Percentiles rank a stretch among this genome's conserved stretches.
phyloP scores from a whole-genome alignment of 2,113 vertebrate genomes.

The Castor canadensis region DNA sequence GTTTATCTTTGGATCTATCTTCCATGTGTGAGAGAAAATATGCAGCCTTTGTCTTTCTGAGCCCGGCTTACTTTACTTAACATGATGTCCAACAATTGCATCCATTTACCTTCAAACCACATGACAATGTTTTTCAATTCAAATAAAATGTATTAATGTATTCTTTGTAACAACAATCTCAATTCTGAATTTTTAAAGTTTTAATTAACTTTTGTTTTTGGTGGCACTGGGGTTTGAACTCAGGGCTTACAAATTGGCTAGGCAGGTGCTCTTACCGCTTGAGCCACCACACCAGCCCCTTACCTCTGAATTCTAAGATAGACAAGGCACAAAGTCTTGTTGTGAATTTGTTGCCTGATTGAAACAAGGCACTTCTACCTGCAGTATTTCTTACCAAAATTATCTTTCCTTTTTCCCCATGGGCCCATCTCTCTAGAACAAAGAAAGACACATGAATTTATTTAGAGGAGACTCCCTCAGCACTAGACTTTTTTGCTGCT shows the following conservation, averaged over 20 bases:
- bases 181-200: slow-evolving; percentile 6
- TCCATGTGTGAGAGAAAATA: no score
- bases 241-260: no score
- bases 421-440: neutral
- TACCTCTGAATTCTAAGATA: slow-evolving; percentile 33
- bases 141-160: slow-evolving; percentile 10
- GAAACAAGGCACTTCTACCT: neutral
- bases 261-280: neutral
- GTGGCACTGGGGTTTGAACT: no score
- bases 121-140: no score
- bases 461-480: neutral
- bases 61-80: no score
- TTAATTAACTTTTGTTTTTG: no score
- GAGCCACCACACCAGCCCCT: neutral
- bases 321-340: neutral
- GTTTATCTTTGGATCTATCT: no score
- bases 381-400: neutral
- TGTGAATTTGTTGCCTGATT: neutral
- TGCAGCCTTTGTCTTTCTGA: no score
- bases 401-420: neutral
- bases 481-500: neutral
- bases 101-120: no score
- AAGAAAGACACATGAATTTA: neutral
- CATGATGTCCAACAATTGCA: no score
- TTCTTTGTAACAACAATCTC: neutral